phyloP scores from a whole-genome alignment of 2,113 vertebrate genomes.

The Pungitius pungitius region DNA sequence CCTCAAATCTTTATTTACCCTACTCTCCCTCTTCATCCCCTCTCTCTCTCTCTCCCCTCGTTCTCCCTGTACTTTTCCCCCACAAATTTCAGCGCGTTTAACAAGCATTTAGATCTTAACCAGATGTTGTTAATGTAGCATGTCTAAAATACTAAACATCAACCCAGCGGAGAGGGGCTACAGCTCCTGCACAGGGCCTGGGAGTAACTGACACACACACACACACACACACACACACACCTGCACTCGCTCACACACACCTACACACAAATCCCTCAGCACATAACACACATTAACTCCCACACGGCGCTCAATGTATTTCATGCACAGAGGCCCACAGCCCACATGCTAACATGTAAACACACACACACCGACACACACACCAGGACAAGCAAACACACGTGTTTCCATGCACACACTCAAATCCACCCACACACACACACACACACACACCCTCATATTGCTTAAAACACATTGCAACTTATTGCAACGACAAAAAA shows the following conservation, averaged over 20 bases:
- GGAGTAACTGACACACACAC: conserved; percentile 68
- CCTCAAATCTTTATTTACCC: conserved; percentile 79
- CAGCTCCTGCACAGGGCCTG: conserved; percentile 80
- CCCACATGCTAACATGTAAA: conserved; percentile 72
- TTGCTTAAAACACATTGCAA: conserved; percentile 59
- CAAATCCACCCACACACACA: conserved; percentile 53
- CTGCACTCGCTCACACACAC: conserved; percentile 50
- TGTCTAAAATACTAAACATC: conserved; percentile 89
- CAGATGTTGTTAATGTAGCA: conserved; percentile 88
- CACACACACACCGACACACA: conserved; percentile 60
- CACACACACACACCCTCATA: too few species aligned
- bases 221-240: conserved; percentile 28
- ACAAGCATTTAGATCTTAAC: conserved; percentile 89
- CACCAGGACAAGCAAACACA: conserved; percentile 65
- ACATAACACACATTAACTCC: conserved; percentile 63
- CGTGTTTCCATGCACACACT: conserved; percentile 59
- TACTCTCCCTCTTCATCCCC: conserved; percentile 63
- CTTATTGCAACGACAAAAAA: conserved; percentile 53
- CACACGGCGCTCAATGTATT: conserved; percentile 59
- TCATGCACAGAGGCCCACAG: conserved; percentile 60
- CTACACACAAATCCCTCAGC: conserved; percentile 29
- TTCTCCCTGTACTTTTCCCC: conserved; percentile 69
- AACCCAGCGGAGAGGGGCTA: conserved; percentile 74
- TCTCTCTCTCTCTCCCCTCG: conserved; percentile 43
- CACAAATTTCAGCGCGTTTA: conserved; percentile 84